Conservation (phyloP, 2,797 vertebrate species). For the Enteromius argenteus region DNA sequence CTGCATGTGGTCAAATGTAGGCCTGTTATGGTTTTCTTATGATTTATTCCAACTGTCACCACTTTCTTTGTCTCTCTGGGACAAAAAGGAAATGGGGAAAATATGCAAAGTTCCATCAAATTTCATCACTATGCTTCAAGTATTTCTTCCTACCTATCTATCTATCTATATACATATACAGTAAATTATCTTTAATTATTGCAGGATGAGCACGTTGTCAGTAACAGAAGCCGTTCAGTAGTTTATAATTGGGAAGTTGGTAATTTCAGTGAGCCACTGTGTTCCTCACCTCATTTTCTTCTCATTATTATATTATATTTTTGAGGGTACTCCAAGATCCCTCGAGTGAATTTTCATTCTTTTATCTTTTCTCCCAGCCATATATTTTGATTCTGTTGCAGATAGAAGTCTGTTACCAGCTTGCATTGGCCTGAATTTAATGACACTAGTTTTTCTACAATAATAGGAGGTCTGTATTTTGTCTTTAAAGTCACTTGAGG, state of each 20-base stretch:
- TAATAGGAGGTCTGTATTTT: neutral
- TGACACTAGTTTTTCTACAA: neutral
- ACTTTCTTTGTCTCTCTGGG: neutral
- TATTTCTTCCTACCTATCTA: no score
- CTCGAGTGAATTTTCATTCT: neutral
- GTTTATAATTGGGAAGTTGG: neutral
- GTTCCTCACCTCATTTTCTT: neutral
- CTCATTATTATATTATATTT: neutral
- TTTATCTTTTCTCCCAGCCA: neutral
- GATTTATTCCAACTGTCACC: neutral
- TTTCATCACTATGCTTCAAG: no score
- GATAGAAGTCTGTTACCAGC: neutral
- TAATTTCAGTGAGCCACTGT: neutral
- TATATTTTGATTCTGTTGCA: neutral
- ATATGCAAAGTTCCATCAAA: no score
- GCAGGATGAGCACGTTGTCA: neutral
- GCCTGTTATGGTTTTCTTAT: neutral
- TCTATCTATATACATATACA: no score
- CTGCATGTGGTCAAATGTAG: neutral
- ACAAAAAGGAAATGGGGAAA: no score
- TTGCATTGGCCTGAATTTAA: neutral
- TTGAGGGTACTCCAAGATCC: slow-evolving; percentile 18
- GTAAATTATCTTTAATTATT: neutral
- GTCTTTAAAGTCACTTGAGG: neutral
- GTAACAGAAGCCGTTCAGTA: neutral